Evolutionary conservation across 2,888 invertebrate genomes (phyloP), one percentile per base, ranked within the genome.

Genomic region (Acanthococcus lagerstroemiae): DNA sequence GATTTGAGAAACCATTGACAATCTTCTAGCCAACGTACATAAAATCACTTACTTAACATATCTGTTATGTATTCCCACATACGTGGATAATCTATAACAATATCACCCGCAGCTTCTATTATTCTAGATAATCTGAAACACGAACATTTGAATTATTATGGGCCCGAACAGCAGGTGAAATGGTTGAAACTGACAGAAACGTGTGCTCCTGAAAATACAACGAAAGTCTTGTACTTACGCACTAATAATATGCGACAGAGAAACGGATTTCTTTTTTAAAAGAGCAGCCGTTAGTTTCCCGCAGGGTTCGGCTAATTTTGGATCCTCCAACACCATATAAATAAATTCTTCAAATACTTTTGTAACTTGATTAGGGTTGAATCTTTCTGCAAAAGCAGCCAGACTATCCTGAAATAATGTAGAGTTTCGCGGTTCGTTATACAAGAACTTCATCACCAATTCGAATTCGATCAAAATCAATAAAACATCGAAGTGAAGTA

Each of bases 1-100:
- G 7, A 6, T 9, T 9, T 37, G 7, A 6, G 7, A 9, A 9
- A 9, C 21, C 24, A 15, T 21, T 15, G 24, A 3, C 22, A 22
- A 9, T 22, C 19, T 48, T 19, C n/a, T 9, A 48, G 15, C 24
- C 1, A 19, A 3, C 24, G 24, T 24, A 22, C 24, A 24, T 22
- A 22, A 22, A 21, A 22, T 5, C 12, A 61, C 63, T 27, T 24
- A 63, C 63, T 22, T 54, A 52, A 24, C 22, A 37, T 24, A 5
- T 63, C 54, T 4, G 52, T 54, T 22, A 63, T 27, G 7, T 50
- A 54, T 19, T 26, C 27, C 63, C 63, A 63, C 24, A 63, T 21
- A 37, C 24, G 15, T 48, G 63, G 63, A 54, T 26, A 63, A 54
- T 63, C 63, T 54, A 54, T 54, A 24, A 54, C 30, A 22, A 63